These are phyloP conservation scores for Tilapia sparmanii DNA, from an alignment of 2,113 vertebrate species.

Conservation along the genomic window DNA sequence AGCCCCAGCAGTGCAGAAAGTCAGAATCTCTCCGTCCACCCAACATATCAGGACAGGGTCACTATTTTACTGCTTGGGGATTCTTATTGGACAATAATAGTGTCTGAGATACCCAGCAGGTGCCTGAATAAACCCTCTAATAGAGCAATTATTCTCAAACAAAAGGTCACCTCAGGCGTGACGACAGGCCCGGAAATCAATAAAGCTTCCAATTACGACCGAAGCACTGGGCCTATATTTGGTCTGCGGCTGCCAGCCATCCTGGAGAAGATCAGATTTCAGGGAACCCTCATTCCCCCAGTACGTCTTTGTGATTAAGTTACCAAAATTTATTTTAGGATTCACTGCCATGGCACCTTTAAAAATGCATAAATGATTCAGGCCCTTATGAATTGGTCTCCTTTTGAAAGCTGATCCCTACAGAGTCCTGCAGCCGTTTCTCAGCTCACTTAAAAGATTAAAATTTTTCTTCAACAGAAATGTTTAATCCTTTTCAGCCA, in stretches of 20 bases:
- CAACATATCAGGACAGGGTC: slow-evolving; percentile 47
- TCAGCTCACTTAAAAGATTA: background rate
- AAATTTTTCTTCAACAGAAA: background rate
- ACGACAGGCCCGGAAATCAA: slow-evolving; percentile 70
- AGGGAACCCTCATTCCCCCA: slow-evolving; percentile 18
- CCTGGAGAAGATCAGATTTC: slow-evolving; percentile 48
- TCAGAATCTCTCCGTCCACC: background rate
- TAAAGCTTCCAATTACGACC: slow-evolving; percentile 65
- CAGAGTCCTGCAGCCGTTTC: background rate
- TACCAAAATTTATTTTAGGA: slow-evolving; percentile 23
- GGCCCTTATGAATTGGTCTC: background rate
- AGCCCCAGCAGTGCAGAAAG: background rate
- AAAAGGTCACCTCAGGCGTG: slow-evolving; percentile 73
- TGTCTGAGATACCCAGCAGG: slow-evolving; percentile 59
- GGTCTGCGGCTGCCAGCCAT: slow-evolving; percentile 25
- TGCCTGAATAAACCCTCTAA: slow-evolving; percentile 71
- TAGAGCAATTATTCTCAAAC: slow-evolving; percentile 77
- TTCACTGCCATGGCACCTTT: background rate
- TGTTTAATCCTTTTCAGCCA: background rate
- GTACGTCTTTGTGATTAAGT: slow-evolving; percentile 30
- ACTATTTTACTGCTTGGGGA: slow-evolving; percentile 30
- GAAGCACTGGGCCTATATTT: slow-evolving; percentile 29
- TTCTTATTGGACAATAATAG: slow-evolving; percentile 65
- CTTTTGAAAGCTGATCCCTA: background rate
- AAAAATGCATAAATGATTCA: slow-evolving; percentile 27